Percentiles rank a stretch among this genome's conserved stretches.
phyloP scores from a whole-genome alignment of 2,888 invertebrate genomes.

The Tetranychus piercei region DNA sequence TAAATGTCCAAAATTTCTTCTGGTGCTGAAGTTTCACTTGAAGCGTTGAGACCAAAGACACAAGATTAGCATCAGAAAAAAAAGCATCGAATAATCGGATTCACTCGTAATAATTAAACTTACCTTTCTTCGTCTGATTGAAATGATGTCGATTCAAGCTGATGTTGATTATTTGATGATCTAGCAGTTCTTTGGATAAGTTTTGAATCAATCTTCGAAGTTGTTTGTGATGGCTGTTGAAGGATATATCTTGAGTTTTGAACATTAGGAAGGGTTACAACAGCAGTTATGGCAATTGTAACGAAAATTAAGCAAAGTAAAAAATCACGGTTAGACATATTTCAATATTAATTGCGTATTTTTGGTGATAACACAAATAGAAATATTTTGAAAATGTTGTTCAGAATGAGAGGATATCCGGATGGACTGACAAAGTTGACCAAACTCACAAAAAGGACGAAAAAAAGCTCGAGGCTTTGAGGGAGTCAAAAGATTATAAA shows the following conservation, averaged over 20 bases:
- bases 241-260: not conserved
- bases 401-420: no score
- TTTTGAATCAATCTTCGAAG: not conserved
- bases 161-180: not conserved
- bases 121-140: not conserved
- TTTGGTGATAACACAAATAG: not conserved
- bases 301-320: not conserved
- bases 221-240: not conserved
- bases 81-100: not conserved
- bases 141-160: not conserved
- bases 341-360: not conserved
- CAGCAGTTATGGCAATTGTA: not conserved
- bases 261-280: not conserved
- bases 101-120: not conserved
- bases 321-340: not conserved
- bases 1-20: not conserved
- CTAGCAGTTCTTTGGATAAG: not conserved
- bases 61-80: not conserved
- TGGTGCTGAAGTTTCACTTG: not conserved
- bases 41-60: not conserved
- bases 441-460: no score
- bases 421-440: no score
- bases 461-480: no score
- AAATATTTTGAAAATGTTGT: no score
- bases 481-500: not conserved